Base-by-base conservation (phyloP, 23 tunicate species). In the Corella eumyota region DNA sequence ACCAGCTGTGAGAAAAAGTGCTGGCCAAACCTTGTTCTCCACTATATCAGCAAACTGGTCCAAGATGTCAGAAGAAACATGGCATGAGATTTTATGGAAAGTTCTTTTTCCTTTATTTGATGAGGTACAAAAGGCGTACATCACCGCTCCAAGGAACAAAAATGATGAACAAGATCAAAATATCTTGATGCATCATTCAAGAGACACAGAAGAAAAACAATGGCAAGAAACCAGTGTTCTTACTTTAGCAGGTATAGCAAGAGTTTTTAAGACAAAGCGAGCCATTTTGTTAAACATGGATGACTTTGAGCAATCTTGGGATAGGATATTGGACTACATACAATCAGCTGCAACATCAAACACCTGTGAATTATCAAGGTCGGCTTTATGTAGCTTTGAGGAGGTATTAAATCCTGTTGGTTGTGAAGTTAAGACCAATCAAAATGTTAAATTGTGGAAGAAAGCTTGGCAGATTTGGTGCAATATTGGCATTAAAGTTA, bases 121-220 rank as follows among this genome's bases (percentile, higher is more conserved):
- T 56, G 82, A 79, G 30, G 93, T 83, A 1, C 86, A 92, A 50
- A 64, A 66, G 35, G 81, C 85, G n/a, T 75, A 72, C 54, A 54
- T 64, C 34, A 36, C n/a, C 3, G 87, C 93, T 7, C 67, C 85
- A 2, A 54, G 60, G 4, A 76, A 77, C 22, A 27, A 66, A 30
- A 64, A 50, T 48, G 65, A 75, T 29, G 36, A 47, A 6, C 37
- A 30, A 6, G 45, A 61, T 21, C 40, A 54, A n/a, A 61, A 61
- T 26, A 81, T 92, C 44, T 40, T 92, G 31, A 74, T 92, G 81
- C 98, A 92, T 72, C 98, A 92, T 66, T 82, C 93, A 0, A 51
- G 98, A 58, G 98, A 92, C 36, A 92, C 98, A 7, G 98, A 73
- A 46, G 85, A 83, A 61, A 92, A 92, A 61, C 98, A 92, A 61